A percentile compares a stretch with the other conserved stretches of the same genome.
phyloP scores from a whole-genome alignment of 2,888 invertebrate genomes.

The Tridacna gigas region DNA sequence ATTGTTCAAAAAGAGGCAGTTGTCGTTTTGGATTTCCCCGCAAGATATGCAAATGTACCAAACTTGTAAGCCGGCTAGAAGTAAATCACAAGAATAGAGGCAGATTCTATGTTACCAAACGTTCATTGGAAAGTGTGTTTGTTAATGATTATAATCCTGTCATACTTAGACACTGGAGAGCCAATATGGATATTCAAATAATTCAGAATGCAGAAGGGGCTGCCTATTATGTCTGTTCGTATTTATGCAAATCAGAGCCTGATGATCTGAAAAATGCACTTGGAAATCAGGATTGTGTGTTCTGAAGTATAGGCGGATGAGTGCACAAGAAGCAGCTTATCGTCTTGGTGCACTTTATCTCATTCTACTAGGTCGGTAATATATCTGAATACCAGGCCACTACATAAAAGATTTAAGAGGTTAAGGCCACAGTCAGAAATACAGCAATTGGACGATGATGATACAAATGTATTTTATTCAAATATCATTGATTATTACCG shows the following conservation, averaged over 20 bases:
- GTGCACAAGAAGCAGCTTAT: slow-evolving; percentile 53
- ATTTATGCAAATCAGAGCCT: slow-evolving; percentile 47
- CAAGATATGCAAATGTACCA: not conserved
- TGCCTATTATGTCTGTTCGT: slow-evolving; percentile 51
- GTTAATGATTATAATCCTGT: slow-evolving; percentile 46
- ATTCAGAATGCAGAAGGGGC: slow-evolving; percentile 55
- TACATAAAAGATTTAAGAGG: slow-evolving; percentile 31
- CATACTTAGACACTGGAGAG: slow-evolving; percentile 47
- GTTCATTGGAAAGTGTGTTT: not conserved
- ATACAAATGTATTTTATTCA: slow-evolving; percentile 38
- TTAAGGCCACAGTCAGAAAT: slow-evolving; percentile 20
- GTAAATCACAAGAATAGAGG: slow-evolving; percentile 33
- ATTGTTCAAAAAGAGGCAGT: not conserved
- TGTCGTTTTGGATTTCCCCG: slow-evolving; percentile 44
- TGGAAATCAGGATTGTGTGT: slow-evolving; percentile 44
- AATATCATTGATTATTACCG: slow-evolving; percentile 48
- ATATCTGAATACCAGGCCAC: slow-evolving; percentile 38
- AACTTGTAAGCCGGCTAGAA: not conserved
- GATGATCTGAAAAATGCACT: slow-evolving; percentile 46
- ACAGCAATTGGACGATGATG: not conserved
- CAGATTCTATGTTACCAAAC: slow-evolving; percentile 38
- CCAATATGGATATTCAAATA: slow-evolving; percentile 52
- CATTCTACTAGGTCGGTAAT: slow-evolving; percentile 29
- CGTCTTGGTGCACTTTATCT: slow-evolving; percentile 29
- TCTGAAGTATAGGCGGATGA: slow-evolving; percentile 40